Base-by-base conservation (phyloP, 2,888 invertebrate genomes). In the Euplexia lucipara region DNA sequence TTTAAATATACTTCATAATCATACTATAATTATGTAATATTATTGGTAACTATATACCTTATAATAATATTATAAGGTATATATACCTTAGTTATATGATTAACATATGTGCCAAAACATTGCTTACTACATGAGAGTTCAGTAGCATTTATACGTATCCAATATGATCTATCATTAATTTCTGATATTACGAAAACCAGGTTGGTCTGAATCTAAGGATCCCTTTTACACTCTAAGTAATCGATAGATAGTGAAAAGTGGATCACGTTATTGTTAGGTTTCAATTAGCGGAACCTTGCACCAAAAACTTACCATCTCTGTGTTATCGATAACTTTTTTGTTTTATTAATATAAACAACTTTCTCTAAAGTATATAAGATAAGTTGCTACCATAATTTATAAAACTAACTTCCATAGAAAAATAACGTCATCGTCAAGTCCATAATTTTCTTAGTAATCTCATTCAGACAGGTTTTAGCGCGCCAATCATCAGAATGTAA, bases 401-500 rank as follows among this genome's bases (percentile, higher is more conserved):
- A 70, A 42, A 32, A 69, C 49, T 61, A 45, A 65, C 75, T 76
- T 74, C 75, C 79, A 26, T 5, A 82, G 85, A 80, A 81, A 63
- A 79, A 82, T 85, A 85, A 77, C 82, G 83, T 87, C 86, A 86
- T 83, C 83, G 70, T 18, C 37, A 72, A 68, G 62, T 70, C 64
- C 79, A 78, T 84, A 84, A 84, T 87, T 80, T 87, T 79, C 52
- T 61, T 61, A 70, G 83, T 86, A 84, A 84, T 84, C 83, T 85
- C 85, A 81, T 85, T 82, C 81, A 78, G 90, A 93, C 93, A 88
- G 92, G 92, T 93, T 93, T 90, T 84, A 84, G 86, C 84, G 82
- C 83, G 85, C 85, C 82, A 86, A 85, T 83, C 79, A 86, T 83
- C 82, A 81, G 81, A 87, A 88, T 85, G 80, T 85, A 70, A 78